A percentile compares a stretch with the other conserved stretches of the same genome.
Evolutionary conservation across 1,140 invertebrate genomes (phyloP).

Genomic region (Lordiphosa stackelbergi): DNA sequence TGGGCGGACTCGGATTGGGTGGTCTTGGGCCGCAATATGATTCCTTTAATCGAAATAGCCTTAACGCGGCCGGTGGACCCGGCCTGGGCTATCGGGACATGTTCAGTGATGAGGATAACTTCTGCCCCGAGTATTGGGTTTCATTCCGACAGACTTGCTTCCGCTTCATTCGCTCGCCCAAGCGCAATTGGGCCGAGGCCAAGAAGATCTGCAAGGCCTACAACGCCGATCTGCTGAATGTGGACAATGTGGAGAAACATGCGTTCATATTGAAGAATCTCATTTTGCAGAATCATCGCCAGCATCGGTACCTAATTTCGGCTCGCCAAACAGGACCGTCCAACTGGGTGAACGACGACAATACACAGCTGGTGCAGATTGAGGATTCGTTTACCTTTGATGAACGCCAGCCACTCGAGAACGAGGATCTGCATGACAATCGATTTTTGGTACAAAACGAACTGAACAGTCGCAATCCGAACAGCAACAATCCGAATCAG

Average conservation of each 20-base stretch:
- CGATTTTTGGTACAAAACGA: conserved; percentile 68
- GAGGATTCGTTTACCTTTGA: conserved; percentile 88
- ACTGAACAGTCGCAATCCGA: conserved; percentile 58
- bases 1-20: conserved; percentile 36
- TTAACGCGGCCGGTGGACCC: conserved; percentile 4
- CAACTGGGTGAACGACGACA: conserved; percentile 92
- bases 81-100: conserved; percentile 47
- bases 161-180: conserved; percentile 90
- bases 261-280: conserved; percentile 89
- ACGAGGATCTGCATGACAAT: conserved; percentile 72
- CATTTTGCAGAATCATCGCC: conserved; percentile 88
- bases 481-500: conserved; percentile 54
- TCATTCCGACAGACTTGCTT: conserved; percentile 88
- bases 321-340: conserved; percentile 85
- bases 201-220: conserved; percentile 88
- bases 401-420: conserved; percentile 58
- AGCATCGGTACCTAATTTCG: conserved; percentile 91
- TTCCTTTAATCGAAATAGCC: conserved; percentile 61
- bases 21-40: conserved; percentile 54
- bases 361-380: conserved; percentile 85
- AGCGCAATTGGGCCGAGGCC: conserved; percentile 87
- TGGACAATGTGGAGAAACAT: conserved; percentile 91
- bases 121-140: conserved; percentile 90
- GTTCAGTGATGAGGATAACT: conserved; percentile 68
- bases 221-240: conserved; percentile 87